Percentiles rank a stretch among this genome's conserved stretches.
Conservation (phyloP, 2,797 vertebrate genomes). For the Periparus ater region DNA sequence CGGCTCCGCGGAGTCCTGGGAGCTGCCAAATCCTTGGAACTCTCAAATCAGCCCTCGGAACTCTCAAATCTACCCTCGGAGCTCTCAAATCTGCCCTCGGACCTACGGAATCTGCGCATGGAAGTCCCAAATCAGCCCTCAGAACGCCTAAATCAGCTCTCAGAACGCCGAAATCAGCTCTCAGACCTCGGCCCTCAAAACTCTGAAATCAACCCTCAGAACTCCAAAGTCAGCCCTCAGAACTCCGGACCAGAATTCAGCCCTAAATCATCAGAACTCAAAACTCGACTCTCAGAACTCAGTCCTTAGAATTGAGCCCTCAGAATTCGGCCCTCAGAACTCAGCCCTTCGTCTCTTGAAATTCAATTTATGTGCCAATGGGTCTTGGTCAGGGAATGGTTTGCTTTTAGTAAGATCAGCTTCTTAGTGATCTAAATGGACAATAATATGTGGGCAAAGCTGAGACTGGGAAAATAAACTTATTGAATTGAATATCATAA, state of each 20-base stretch:
- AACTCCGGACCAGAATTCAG: neutral
- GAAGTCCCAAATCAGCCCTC: neutral
- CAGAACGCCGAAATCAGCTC: fast-evolving
- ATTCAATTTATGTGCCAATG: neutral
- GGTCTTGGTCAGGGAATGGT: neutral
- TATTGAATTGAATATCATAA: neutral
- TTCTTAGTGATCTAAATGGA: neutral
- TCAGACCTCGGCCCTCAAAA: neutral
- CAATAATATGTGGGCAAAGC: neutral
- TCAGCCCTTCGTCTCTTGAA: neutral
- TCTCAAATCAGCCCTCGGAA: fast-evolving
- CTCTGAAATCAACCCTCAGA: neutral
- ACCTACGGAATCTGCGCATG: fast-evolving
- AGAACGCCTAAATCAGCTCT: fast-evolving
- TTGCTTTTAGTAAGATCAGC: neutral
- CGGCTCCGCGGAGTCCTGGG: fast-evolving
- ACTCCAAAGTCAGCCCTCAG: neutral
- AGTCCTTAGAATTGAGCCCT: too few species aligned
- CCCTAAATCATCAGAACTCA: too few species aligned
- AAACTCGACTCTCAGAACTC: too few species aligned
- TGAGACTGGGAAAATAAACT: neutral
- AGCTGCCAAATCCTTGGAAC: fast-evolving
- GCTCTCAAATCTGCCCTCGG: fast-evolving
- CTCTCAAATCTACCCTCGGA: fast-evolving
- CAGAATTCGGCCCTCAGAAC: neutral